phyloP scores from a whole-genome alignment of 2,888 invertebrate species.

The Altica lythri region DNA sequence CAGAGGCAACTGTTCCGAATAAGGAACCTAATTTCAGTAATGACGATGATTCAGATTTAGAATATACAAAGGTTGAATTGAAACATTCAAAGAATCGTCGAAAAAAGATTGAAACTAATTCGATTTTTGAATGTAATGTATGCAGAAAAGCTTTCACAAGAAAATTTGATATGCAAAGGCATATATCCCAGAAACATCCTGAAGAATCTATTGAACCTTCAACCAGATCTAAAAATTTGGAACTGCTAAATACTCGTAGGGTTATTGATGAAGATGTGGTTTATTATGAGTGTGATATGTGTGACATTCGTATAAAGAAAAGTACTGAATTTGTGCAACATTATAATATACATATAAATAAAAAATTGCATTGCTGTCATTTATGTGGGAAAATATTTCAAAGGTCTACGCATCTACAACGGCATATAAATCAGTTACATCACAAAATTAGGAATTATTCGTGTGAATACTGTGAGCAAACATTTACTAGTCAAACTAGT shows the following conservation, averaged over 20 bases:
- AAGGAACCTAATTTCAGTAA: too few relatives aligned
- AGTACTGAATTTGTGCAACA: constrained; percentile 58
- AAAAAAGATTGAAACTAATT: constrained; percentile 46
- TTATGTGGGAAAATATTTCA: constrained; percentile 61
- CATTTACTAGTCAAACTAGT: constrained; percentile 60
- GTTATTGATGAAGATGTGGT: constrained; percentile 43
- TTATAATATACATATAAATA: constrained; percentile 57
- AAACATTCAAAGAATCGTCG: constrained; percentile 39
- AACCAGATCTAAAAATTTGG: constrained; percentile 37
- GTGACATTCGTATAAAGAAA: constrained; percentile 52
- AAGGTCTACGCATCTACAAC: constrained; percentile 53
- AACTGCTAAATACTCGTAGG: constrained; percentile 46
- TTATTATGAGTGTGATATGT: constrained; percentile 55
- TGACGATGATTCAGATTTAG: too few relatives aligned
- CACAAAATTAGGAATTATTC: constrained; percentile 57
- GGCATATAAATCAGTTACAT: constrained; percentile 62
- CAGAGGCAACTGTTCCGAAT: too few relatives aligned
- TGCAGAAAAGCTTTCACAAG: constrained; percentile 52
- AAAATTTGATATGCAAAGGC: constrained; percentile 53
- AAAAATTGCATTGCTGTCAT: constrained; percentile 59
- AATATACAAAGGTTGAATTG: too few relatives aligned
- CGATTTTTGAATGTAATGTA: constrained; percentile 47
- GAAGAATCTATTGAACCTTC: constrained; percentile 25
- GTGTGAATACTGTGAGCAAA: constrained; percentile 59
- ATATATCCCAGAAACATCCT: constrained; percentile 46